A percentile compares a stretch with the other conserved stretches of the same genome.
These are phyloP conservation scores for Octodon degus DNA, from an alignment of 2,113 vertebrate genomes.

Conservation along the genomic window DNA sequence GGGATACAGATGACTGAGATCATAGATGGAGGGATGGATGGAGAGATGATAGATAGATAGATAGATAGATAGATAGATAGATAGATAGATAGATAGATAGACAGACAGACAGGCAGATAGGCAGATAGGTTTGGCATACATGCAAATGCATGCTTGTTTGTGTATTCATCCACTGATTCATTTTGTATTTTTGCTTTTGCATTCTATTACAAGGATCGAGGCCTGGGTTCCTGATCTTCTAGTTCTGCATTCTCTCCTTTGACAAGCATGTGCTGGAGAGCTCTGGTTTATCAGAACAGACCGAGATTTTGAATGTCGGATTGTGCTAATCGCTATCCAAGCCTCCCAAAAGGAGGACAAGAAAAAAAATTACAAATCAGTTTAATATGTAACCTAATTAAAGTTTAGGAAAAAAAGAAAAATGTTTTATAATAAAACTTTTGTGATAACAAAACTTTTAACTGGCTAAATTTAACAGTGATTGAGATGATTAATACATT, in stretches of 20 bases:
- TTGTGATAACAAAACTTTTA: neutral
- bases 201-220: neutral
- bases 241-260: neutral
- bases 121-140: neutral
- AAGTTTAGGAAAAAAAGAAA: neutral
- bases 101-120: too few species aligned
- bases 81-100: too few species aligned
- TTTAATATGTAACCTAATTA: neutral
- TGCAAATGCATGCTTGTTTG: neutral
- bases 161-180: neutral
- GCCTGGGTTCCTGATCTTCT: neutral
- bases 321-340: neutral
- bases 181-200: neutral
- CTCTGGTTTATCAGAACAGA: neutral
- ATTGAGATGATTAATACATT: neutral
- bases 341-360: neutral
- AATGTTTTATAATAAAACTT: neutral
- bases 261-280: too few species aligned
- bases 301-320: neutral
- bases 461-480: neutral
- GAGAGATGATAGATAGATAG: neutral
- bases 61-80: too few species aligned
- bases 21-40: neutral
- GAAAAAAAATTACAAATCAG: neutral
- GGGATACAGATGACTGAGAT: neutral